Evolutionary conservation across 2,113 vertebrate species (phyloP).

Genomic region (Pomatorhinus ruficollis): DNA sequence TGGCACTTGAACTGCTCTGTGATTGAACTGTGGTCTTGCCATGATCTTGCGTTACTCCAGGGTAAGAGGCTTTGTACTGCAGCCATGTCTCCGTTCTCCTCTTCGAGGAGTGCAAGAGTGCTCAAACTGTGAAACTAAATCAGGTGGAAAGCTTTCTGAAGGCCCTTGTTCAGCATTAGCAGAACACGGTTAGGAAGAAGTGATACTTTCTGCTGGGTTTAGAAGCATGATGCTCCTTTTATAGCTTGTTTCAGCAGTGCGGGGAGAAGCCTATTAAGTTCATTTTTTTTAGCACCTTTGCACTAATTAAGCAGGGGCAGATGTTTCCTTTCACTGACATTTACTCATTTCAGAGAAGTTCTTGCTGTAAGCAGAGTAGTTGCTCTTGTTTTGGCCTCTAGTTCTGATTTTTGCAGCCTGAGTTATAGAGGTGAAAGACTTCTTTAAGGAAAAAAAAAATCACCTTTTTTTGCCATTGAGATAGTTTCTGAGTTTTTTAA

Average conservation of each 20-base stretch:
- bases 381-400: slow-evolving; percentile 37
- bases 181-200: background rate
- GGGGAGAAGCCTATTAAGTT: background rate
- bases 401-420: slow-evolving; percentile 29
- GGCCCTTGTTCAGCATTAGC: background rate
- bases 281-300: background rate
- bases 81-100: background rate
- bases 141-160: background rate
- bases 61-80: background rate
- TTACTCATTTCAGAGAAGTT: slow-evolving; percentile 11
- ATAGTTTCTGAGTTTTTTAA: slow-evolving; percentile 17
- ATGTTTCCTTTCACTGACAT: slow-evolving; percentile 17
- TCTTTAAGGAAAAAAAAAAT: background rate
- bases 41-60: background rate
- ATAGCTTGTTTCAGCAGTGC: background rate
- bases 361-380: slow-evolving; percentile 8
- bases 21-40: background rate
- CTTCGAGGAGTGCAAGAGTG: background rate
- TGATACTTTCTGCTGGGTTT: background rate
- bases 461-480: background rate
- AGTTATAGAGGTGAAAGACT: slow-evolving; percentile 19
- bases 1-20: background rate
- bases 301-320: background rate
- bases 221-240: background rate
- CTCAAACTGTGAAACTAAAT: slow-evolving; percentile 12